These are phyloP conservation scores for Campylomormyrus tamandua DNA, from an alignment of 2,113 vertebrate species.

Conservation along the genomic window DNA sequence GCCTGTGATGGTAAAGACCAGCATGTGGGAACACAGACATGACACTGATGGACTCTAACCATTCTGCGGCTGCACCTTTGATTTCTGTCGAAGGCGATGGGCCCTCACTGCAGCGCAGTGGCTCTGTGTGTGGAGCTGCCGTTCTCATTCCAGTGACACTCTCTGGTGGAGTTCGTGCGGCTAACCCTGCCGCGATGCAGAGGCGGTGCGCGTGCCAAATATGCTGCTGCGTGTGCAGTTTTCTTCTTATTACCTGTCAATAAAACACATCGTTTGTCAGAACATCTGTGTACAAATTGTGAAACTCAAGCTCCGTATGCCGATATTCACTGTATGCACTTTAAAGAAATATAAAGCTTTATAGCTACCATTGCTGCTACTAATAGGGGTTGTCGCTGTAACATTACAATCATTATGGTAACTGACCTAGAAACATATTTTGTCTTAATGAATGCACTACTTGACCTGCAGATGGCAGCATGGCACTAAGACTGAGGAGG, in stretches of 20 bases:
- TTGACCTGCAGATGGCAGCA: neutral
- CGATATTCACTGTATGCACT: neutral
- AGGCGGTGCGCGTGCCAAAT: neutral
- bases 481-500: neutral
- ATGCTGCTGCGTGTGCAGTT: neutral
- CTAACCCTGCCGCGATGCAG: neutral
- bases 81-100: neutral
- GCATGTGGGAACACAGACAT: neutral
- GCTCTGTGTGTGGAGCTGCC: neutral
- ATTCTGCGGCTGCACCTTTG: neutral
- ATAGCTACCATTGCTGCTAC: neutral
- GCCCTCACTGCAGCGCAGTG: neutral
- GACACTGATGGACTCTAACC: neutral
- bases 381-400: neutral
- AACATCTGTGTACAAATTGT: neutral
- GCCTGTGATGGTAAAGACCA: neutral
- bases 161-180: neutral
- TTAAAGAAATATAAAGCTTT: neutral
- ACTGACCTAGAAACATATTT: neutral
- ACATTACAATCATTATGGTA: neutral
- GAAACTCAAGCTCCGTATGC: neutral
- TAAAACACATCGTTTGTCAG: conserved; percentile 1
- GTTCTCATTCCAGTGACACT: neutral
- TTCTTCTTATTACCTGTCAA: neutral
- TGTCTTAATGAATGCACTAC: neutral